phyloP scores from a whole-genome alignment of 2,113 vertebrate species.

The Elachura formosa region DNA sequence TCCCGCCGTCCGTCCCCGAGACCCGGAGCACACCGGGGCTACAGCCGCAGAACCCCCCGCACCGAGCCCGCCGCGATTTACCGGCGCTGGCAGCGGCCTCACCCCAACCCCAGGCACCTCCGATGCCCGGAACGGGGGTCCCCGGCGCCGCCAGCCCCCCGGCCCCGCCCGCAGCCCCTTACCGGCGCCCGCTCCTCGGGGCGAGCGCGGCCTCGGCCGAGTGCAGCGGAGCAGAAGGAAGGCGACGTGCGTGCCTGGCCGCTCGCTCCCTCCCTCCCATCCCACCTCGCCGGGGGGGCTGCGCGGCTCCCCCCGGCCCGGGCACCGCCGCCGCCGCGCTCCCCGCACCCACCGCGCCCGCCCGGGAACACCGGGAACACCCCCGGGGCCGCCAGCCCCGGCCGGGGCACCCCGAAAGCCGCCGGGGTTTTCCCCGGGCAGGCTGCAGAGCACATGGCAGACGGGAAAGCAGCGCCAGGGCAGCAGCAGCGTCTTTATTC shows the following conservation, averaged over 20 bases:
- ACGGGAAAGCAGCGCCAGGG: too few relatives aligned
- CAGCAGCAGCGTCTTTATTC: too few relatives aligned
- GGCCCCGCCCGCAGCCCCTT: neutral
- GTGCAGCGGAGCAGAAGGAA: conserved; percentile 51
- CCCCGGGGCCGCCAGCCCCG: neutral
- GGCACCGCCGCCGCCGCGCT: neutral
- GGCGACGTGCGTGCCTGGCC: conserved; percentile 40
- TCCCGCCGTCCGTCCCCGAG: neutral
- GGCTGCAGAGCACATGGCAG: neutral
- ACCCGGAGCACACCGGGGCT: neutral
- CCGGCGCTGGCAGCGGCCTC: neutral
- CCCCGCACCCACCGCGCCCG: neutral
- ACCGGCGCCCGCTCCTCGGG: neutral
- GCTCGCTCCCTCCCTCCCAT: conserved; percentile 36
- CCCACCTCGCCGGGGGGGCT: neutral
- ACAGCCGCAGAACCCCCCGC: accelerated
- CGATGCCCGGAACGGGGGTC: neutral
- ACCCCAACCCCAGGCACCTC: accelerated
- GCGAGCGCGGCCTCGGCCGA: neutral
- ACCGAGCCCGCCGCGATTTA: neutral
- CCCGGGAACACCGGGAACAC: neutral
- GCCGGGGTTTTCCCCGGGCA: neutral
- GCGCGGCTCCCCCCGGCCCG: neutral
- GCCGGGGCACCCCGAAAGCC: accelerated
- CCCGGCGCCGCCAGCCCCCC: neutral